Evolutionary conservation across 2,113 vertebrate species (phyloP), one percentile per base, ranked within the genome.

Genomic region (Scopus umbretta): DNA sequence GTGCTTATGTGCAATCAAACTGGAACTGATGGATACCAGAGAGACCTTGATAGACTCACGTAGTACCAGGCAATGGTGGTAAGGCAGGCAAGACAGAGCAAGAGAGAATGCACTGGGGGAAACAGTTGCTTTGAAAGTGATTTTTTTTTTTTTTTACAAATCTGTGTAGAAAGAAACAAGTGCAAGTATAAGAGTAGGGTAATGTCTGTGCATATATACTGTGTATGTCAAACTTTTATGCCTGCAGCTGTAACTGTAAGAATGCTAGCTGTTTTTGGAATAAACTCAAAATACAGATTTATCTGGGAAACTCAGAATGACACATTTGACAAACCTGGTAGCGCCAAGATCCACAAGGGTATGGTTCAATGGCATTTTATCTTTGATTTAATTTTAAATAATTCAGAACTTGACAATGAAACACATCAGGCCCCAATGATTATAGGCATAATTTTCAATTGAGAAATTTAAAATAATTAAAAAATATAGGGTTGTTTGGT

Each of bases 1-100:
- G 42, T 43, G 47, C 36, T 97, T 92, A 73, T 82, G 42, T 96
- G 81, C 91, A 96, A 96, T 97, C 92, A 96, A 86, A 88, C 89
- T 94, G 68, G 36, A 71, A 81, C 25, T 76, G 90, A 79, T 49
- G 63, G 81, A 92, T 96, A 85, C 93, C 29, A 80, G 90, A 94
- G 88, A 95, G 82, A 92, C 85, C 83, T 86, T 95, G 87, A 95
- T 83, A 96, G 74, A 90, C 42, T 93, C 53, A 62, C 79, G 87
- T 59, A 86, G 45, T 89, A 83, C 21, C 45, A 90, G 50, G n/a
- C 30, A 75, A 27, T 58, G 9, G 52, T 53, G 56, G 40, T 34
- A 81, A 80, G 55, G 36, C 29, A 89, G 36, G 59, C 6, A 87
- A 66, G 43, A 75, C 0, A 80, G 20, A 85, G 36, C 19, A 89